Base-by-base conservation (phyloP, 64 coral and sea anemone species). In the Montipora efflorescens region DNA sequence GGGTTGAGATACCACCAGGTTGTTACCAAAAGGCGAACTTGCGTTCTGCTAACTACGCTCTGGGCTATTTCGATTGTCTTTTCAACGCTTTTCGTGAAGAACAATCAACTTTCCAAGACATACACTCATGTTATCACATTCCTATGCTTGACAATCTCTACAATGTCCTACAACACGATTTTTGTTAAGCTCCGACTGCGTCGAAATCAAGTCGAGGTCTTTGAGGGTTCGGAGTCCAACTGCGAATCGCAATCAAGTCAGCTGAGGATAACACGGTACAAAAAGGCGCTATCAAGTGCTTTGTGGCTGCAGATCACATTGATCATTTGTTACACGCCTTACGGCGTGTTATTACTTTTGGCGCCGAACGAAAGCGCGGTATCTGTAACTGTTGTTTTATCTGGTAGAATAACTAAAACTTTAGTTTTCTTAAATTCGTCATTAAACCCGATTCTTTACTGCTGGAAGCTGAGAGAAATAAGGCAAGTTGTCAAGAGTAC, bases 371-470 rank as follows among this genome's bases (percentile, higher is more conserved):
- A 20, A 36, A 25, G 7, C 9, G 4, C 22, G 52, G 0, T 59
- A 8, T 22, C 79, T 2, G 5, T 51, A 14, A 57, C 16, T 25
- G 6, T 23, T 58, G 14, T 81, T 59, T 21, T 25, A n/a, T 4
- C 22, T 8, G 59, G 8, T 21, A 81, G 53, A 59, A 58, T 58
- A 4, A 59, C 79, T 25, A n/a, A n/a, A 2, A 81, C 79, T 10
- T 81, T 81, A 12, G 79, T 81, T 36, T 81, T 58, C 48, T 79
- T 79, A 22, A 79, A 79, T 50, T 79, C 77, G 49, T 79, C 77
- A 5, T 53, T 79, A 5, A 81, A 81, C 19, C 79, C 79, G 50
- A 25, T 81, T 81, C 79, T 81, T 81, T 81, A 81, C 52, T 81
- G 52, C 9, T 81, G 79, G 79, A 81, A 50, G 47, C 58, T 81